Percentiles rank a stretch among this genome's conserved stretches.
These are phyloP conservation scores for Eristalis arbustorum DNA, from an alignment of 2,888 invertebrate species.

Conservation along the genomic window DNA sequence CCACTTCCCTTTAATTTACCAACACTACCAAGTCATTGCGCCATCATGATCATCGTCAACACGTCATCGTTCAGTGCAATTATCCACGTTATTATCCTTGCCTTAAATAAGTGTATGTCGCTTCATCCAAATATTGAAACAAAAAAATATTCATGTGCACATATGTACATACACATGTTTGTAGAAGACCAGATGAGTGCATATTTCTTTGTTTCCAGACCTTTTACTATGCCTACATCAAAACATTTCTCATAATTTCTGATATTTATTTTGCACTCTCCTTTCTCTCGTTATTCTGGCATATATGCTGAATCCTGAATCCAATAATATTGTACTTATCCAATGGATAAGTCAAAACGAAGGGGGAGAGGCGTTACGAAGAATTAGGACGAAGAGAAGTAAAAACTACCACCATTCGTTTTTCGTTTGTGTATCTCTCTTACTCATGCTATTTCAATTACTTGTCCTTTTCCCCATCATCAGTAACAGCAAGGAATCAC, in stretches of 20 bases:
- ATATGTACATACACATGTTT: background rate
- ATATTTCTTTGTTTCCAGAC: conserved; percentile 38
- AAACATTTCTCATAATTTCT: conserved; percentile 47
- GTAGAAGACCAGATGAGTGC: background rate
- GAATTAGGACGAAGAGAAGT: conserved; percentile 47
- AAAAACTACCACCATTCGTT: conserved; percentile 63
- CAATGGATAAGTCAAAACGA: background rate
- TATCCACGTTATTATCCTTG: conserved; percentile 53
- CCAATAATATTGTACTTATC: conserved; percentile 17
- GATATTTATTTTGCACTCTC: conserved; percentile 3
- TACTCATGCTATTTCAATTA: background rate
- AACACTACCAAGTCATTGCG: conserved; percentile 6
- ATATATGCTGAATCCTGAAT: conserved; percentile 3
- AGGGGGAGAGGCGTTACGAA: conserved; percentile 37
- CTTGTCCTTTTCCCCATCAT: conserved; percentile 28
- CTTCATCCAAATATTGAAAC: background rate
- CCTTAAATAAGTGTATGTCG: background rate
- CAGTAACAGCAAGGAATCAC: conserved; percentile 47
- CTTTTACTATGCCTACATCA: conserved; percentile 17
- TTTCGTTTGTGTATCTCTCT: conserved; percentile 28
- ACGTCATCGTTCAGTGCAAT: conserved; percentile 53
- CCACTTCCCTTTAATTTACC: conserved; percentile 21
- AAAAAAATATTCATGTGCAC: background rate
- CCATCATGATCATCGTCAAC: conserved; percentile 20
- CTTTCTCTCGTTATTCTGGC: background rate